Percentiles rank a stretch among this genome's conserved stretches.
Evolutionary conservation across 2,888 invertebrate genomes (phyloP).

Genomic region (Ceriagrion tenellum): DNA sequence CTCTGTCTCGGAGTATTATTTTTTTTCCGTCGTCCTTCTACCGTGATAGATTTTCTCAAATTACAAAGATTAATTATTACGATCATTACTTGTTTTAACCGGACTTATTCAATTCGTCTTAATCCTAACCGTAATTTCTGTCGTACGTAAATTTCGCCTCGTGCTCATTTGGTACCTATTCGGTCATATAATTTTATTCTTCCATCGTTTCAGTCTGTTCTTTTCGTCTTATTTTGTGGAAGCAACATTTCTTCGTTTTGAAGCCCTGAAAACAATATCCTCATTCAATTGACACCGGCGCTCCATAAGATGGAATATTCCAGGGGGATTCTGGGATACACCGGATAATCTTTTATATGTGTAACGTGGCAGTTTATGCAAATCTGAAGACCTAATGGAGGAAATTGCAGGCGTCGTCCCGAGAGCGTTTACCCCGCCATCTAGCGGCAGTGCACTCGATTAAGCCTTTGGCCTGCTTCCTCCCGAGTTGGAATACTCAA

Average conservation of each 20-base stretch:
- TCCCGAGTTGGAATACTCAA: constrained; percentile 46
- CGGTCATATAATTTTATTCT: too few species aligned
- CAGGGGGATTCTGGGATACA: background rate
- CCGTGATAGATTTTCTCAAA: background rate
- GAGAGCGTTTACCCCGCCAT: constrained; percentile 26
- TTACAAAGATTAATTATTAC: too few species aligned
- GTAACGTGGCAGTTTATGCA: constrained; percentile 36
- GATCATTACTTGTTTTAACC: too few species aligned
- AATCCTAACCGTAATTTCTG: too few species aligned
- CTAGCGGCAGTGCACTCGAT: constrained; percentile 44
- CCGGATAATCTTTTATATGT: constrained; percentile 12
- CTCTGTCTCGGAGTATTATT: background rate
- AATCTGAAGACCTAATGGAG: constrained; percentile 28
- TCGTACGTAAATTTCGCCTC: too few species aligned
- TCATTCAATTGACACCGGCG: background rate
- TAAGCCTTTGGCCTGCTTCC: constrained; percentile 17
- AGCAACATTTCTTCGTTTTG: background rate
- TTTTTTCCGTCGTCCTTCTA: too few species aligned
- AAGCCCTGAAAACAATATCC: background rate
- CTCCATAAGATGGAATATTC: background rate
- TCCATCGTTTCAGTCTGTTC: too few species aligned
- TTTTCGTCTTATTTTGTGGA: background rate
- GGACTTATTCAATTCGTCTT: too few species aligned
- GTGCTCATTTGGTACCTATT: too few species aligned
- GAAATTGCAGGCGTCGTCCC: constrained; percentile 45